phyloP scores from a whole-genome alignment of 2,113 vertebrate species.

The Chiloscyllium plagiosum region DNA sequence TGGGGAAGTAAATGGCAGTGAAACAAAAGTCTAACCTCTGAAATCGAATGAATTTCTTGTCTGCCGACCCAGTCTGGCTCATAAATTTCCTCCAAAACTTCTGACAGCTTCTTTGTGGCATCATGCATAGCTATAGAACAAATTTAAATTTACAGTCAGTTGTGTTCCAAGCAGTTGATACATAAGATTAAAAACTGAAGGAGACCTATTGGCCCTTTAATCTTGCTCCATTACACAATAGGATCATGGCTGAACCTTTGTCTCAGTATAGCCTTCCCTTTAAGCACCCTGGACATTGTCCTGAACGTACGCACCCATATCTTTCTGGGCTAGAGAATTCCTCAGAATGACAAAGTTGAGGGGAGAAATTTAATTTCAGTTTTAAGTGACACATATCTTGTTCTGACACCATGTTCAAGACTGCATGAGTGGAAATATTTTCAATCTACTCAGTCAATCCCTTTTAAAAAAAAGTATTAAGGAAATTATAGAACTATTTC shows the following conservation, averaged over 20 bases:
- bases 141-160: neutral
- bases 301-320: neutral
- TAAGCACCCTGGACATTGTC: neutral
- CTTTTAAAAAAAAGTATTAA: neutral
- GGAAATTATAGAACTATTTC: neutral
- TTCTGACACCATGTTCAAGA: neutral
- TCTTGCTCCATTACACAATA: neutral
- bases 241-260: neutral
- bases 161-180: neutral
- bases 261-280: neutral
- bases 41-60: conserved; percentile 81
- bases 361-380: neutral
- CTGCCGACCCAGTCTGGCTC: conserved; percentile 88
- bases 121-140: conserved; percentile 84
- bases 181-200: neutral
- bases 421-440: neutral
- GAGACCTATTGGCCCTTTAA: neutral
- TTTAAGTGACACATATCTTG: neutral
- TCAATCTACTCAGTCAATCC: neutral
- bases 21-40: conserved; percentile 67
- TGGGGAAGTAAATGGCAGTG: neutral
- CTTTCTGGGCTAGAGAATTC: neutral
- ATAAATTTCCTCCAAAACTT: conserved; percentile 91
- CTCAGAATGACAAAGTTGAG: neutral
- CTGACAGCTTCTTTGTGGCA: conserved; percentile 82